Conservation (phyloP, 1,140 invertebrate species). For the Drosophila malerkotliana region DNA sequence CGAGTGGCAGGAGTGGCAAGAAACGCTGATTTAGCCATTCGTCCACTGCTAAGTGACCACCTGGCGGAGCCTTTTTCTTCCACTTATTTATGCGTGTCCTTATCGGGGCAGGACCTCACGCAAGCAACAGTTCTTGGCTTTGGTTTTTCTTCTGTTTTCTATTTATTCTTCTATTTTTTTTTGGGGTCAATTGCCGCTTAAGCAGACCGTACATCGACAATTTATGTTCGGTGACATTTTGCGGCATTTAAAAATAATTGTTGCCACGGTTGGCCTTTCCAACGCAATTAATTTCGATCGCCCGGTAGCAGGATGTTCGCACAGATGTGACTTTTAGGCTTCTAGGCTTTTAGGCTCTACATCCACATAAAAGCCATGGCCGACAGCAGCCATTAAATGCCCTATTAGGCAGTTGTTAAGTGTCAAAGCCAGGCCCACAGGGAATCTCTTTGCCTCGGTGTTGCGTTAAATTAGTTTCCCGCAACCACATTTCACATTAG, state of each 20-base stretch:
- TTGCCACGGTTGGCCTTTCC: slow-evolving; percentile 4
- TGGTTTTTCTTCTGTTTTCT: background rate
- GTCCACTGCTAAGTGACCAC: slow-evolving; percentile 43
- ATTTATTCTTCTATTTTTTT: slow-evolving; percentile 3
- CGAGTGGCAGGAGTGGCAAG: no score
- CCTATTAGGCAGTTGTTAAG: slow-evolving; percentile 58
- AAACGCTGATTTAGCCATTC: slow-evolving; percentile 35
- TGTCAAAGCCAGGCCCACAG: slow-evolving; percentile 38
- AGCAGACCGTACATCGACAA: slow-evolving; percentile 14
- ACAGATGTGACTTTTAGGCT: slow-evolving; percentile 13
- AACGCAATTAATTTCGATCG: slow-evolving; percentile 37
- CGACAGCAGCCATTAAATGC: slow-evolving; percentile 41
- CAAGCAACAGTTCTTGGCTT: slow-evolving; percentile 39
- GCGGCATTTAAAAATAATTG: slow-evolving; percentile 47
- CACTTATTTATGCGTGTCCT: slow-evolving; percentile 44
- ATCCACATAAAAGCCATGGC: slow-evolving; percentile 32
- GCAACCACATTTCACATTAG: slow-evolving; percentile 15
- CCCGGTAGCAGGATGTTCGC: slow-evolving; percentile 3
- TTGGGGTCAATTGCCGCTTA: slow-evolving; percentile 56
- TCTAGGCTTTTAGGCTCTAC: slow-evolving; percentile 21
- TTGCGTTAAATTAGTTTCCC: slow-evolving; percentile 40
- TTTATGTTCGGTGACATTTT: slow-evolving; percentile 33
- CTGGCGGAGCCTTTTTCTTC: slow-evolving; percentile 24
- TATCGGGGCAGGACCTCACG: slow-evolving; percentile 17
- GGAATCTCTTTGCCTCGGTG: slow-evolving; percentile 5